phyloP scores from a whole-genome alignment of 1,140 invertebrate species.

The Drosophila baimaii region DNA sequence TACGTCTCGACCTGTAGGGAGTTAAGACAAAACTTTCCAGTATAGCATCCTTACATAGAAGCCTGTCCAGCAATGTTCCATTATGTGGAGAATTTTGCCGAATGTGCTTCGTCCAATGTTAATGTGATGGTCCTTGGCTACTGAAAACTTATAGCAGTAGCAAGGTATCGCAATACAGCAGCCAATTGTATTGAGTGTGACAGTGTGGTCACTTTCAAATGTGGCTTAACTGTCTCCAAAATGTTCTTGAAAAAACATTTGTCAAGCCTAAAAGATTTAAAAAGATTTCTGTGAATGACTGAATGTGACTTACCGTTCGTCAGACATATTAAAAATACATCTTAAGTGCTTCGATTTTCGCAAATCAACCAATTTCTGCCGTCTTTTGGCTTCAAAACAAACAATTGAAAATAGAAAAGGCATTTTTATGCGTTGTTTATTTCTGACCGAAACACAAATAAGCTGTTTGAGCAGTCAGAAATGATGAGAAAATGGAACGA shows the following conservation, averaged over 20 bases:
- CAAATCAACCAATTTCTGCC: no score
- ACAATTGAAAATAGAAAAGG: no score
- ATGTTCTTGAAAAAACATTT: neutral
- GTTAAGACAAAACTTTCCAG: neutral
- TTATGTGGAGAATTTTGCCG: conserved; percentile 4
- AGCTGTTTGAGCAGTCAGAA: no score
- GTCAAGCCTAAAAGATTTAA: no score
- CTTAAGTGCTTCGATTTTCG: no score
- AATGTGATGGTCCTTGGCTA: neutral
- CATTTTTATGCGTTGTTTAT: no score
- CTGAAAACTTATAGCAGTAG: neutral
- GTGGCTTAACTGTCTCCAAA: neutral
- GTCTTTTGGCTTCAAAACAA: no score
- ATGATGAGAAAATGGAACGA: no score
- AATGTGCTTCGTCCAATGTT: conserved; percentile 7
- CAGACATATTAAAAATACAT: no score
- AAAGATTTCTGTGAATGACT: no score
- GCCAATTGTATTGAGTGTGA: neutral
- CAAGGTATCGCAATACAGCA: neutral
- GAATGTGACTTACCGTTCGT: no score
- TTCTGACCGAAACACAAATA: no score
- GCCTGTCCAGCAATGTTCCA: neutral
- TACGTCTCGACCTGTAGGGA: neutral
- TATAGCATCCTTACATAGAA: neutral
- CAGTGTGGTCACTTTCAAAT: neutral